These are phyloP conservation scores for Fratercula arctica DNA, from an alignment of 2,797 vertebrate genomes.

Conservation along the genomic window DNA sequence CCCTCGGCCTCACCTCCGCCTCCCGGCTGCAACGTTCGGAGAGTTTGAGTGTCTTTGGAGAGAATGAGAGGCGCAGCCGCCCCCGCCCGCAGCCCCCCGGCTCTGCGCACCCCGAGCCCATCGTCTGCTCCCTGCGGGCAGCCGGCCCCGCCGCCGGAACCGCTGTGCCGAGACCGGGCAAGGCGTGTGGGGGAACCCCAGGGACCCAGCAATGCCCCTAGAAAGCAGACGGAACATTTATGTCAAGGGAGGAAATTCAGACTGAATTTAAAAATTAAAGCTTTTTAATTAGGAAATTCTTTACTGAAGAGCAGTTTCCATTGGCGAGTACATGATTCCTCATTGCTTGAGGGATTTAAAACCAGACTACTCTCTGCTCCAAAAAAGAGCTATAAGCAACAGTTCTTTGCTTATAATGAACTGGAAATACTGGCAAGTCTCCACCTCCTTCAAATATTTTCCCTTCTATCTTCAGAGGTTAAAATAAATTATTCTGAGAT, in stretches of 20 bases:
- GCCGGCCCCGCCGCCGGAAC: neutral
- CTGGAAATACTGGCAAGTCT: slow-evolving; percentile 57
- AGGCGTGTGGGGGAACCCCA: neutral
- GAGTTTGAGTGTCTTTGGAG: fast-evolving
- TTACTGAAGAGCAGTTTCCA: neutral
- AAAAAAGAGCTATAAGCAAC: slow-evolving; percentile 55
- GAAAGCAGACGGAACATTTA: neutral
- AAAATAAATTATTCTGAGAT: slow-evolving; percentile 49
- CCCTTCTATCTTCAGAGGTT: slow-evolving; percentile 55
- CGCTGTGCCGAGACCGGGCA: neutral
- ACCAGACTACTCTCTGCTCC: slow-evolving; percentile 41
- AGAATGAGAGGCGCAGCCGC: fast-evolving
- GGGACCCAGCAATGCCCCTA: fast-evolving
- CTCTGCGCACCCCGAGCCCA: neutral
- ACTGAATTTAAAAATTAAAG: neutral
- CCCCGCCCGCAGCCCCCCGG: neutral
- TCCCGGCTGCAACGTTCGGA: fast-evolving
- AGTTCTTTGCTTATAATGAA: slow-evolving; percentile 38
- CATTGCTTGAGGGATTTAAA: slow-evolving; percentile 51
- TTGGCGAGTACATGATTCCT: neutral
- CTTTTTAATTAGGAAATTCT: neutral
- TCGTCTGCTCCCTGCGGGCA: neutral
- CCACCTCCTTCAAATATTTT: slow-evolving; percentile 55
- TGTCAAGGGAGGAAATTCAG: neutral
- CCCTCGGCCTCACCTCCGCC: neutral